Base-by-base conservation (phyloP, 2,797 vertebrate genomes). In the Danio choprae region DNA sequence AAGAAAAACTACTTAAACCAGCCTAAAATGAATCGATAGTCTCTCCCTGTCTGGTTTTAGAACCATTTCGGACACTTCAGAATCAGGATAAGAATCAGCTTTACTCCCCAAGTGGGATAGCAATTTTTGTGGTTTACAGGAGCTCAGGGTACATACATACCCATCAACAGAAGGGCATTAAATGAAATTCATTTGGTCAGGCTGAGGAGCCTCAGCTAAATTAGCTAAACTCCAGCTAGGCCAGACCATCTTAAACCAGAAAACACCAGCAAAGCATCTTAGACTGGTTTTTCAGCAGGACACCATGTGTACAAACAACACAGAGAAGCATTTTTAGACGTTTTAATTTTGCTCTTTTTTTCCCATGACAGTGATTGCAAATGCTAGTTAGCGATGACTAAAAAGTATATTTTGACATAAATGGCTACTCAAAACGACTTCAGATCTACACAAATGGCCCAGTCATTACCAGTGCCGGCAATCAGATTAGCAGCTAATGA, bases 401-500 rank as follows among this genome's bases (percentile, higher is more conserved):
- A 36, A 43, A 16, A 16, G 0, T 0, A 1, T 50, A 16, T 51
- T 50, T 55, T 70, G 36, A 71, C 50, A 53, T 20, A 13, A 48
- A 38, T 16, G 9, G 38, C 65, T 16, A 44, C 10, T 50, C 5
- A 69, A 22, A 68, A 40, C 55, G 41, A 62, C 59, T 70, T 71
- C 9, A 51, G 46, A 44, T 41, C 62, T 36, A 69, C 55, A 50
- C 29, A 53, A 71, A 51, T 51, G 29, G n/a, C 18, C 44, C 56
- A 43, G 13, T 53, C 77, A 62, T 53, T 53, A 71, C 13, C 67
- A 62, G 46, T 9, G 6, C 67, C 71, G 67, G 40, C 53, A 40
- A 77, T 68, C 20, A 69, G 51, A 77, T 77, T 59, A 77, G 46
- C 67, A 71, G 67, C 67, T 62, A 79, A 79, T 79, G 76, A 79